phyloP scores from a whole-genome alignment of 2,113 vertebrate genomes.

The Vireo altiloquus region DNA sequence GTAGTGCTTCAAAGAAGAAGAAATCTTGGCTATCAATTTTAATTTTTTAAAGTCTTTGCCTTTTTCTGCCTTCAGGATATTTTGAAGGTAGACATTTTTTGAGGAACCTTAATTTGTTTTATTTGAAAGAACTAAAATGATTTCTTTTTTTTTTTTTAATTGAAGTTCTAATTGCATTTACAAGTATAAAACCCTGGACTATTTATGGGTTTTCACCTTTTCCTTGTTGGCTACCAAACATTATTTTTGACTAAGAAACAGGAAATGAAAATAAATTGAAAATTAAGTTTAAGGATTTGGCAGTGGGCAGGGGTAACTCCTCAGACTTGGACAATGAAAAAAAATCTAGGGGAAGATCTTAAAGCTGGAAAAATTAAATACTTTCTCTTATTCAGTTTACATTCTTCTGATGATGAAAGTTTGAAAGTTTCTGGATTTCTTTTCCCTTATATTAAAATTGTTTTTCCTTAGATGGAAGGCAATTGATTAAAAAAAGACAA shows the following conservation, averaged over 20 bases:
- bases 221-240: background rate
- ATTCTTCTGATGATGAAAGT: background rate
- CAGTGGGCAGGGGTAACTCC: background rate
- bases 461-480: background rate
- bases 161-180: background rate
- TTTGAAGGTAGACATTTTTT: background rate
- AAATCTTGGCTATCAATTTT: background rate
- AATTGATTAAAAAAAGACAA: background rate
- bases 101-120: background rate
- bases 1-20: background rate
- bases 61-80: background rate
- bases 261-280: background rate
- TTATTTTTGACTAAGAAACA: background rate
- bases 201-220: background rate
- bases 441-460: background rate
- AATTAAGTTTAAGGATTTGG: background rate
- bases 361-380: background rate
- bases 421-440: background rate
- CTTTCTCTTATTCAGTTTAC: background rate
- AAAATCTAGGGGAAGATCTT: background rate
- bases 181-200: background rate
- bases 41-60: background rate
- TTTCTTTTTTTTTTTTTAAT: background rate
- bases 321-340: background rate
- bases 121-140: background rate